Evolutionary conservation across 2,113 vertebrate species (phyloP).

Genomic region (Microcebus tavaratra): DNA sequence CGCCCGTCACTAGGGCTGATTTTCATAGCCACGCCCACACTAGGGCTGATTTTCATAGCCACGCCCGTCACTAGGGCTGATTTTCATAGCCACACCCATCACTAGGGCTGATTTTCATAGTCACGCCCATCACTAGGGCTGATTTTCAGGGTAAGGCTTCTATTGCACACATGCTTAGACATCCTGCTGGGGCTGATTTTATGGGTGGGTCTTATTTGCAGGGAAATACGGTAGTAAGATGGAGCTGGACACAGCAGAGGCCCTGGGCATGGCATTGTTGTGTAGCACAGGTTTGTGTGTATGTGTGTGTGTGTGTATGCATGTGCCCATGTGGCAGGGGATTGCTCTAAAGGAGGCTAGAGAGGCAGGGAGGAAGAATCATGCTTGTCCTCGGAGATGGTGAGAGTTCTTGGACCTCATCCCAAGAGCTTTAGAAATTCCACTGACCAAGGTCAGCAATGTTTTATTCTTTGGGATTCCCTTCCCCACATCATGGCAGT

Average conservation of each 20-base stretch:
- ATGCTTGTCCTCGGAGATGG: background rate
- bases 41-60: no score
- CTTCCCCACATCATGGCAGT: background rate
- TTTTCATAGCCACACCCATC: no score
- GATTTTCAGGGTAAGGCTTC: no score
- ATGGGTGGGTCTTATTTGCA: no score
- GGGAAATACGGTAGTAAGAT: no score
- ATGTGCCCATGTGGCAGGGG: fast-evolving
- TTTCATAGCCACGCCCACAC: no score
- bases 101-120: no score
- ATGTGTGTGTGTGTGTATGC: background rate
- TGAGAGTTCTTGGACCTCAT: background rate
- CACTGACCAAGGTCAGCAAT: background rate
- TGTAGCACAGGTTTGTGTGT: background rate
- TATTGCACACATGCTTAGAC: no score
- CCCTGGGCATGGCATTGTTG: background rate
- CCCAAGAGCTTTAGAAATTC: background rate
- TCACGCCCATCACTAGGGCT: no score
- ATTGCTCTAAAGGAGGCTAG: background rate
- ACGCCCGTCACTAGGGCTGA: no score
- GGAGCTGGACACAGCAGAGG: background rate
- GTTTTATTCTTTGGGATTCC: background rate
- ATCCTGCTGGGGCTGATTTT: no score
- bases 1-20: no score
- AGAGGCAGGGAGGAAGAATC: background rate